Conservation (phyloP, 2,113 vertebrate genomes). For the Mastomys coucha region DNA sequence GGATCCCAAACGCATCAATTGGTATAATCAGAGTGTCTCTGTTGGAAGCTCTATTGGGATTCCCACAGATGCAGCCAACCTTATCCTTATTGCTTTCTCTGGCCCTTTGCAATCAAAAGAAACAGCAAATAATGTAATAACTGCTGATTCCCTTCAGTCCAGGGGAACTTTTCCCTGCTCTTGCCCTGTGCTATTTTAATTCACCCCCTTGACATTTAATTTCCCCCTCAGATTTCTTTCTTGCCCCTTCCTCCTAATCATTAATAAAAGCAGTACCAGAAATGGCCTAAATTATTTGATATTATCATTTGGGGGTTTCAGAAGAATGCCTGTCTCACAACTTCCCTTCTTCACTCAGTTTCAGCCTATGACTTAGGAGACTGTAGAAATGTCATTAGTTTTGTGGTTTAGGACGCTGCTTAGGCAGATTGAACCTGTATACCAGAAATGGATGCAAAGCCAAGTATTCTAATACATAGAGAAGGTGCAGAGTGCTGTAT, state of each 20-base stretch:
- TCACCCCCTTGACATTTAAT: not conserved
- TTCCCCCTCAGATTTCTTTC: not conserved
- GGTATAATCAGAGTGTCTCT: not conserved
- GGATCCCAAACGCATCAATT: constrained; percentile 53
- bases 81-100: not conserved
- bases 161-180: not conserved
- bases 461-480: not conserved
- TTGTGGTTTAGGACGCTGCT: not conserved
- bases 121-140: not conserved
- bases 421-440: not conserved
- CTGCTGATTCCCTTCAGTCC: not conserved
- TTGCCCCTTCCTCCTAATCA: not conserved
- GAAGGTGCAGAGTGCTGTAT: not conserved
- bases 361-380: not conserved
- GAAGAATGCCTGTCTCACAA: not conserved
- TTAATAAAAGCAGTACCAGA: not conserved
- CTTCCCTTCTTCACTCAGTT: not conserved
- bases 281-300: not conserved
- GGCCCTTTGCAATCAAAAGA: not conserved
- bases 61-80: not conserved
- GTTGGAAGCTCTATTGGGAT: not conserved
- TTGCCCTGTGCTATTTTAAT: not conserved
- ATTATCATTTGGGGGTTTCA: not conserved
- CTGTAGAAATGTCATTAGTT: not conserved
- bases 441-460: not conserved